Evolutionary conservation across 2,113 vertebrate genomes (phyloP), one percentile per base, ranked within the genome.

Genomic region (Atlantisia rogersi): DNA sequence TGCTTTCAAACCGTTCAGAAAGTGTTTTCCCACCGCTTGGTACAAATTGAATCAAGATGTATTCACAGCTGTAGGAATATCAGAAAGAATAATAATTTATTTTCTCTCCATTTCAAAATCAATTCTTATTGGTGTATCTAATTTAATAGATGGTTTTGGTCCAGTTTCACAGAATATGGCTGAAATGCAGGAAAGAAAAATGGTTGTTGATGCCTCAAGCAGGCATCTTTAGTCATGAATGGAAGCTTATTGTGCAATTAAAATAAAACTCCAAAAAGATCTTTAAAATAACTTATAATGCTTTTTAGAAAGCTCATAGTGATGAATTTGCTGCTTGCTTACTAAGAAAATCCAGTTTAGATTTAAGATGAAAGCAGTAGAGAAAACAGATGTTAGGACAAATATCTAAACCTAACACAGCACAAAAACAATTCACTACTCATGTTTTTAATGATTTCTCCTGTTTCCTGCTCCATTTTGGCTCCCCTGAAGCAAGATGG

Each of bases 271-370:
- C 86, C 14, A 67, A 62, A 82, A 97, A 96, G 80, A 97, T 94
- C 87, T 97, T 97, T 98, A 97, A 97, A 98, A 98, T 97, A 98
- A 98, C 96, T 97, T 96, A 82, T 19, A 97, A 98, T 94, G 92
- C 86, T 96, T 97, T 97, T 96, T 85, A 88, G 96, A 96, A 98
- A 95, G 96, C 95, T 63, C 81, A 77, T 44, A 93, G 80, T 97
- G 97, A 96, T 97, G 94, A 97, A 96, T 98, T 97, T 97, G 95
- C 95, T 95, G 92, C 93, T 97, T 98, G 96, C 98, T 98, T 98
- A 98, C 97, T 59, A 97, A 95, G 87, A 97, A 97, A 91, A 97
- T 95, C 93, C 55, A 91, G 39, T 83, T 93, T 93, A 97, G 88
- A 97, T 92, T 96, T 95, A 95, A 98, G 96, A 98, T 97, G 96